Conservation (phyloP, 2,888 invertebrate genomes). For the Rhorus exstirpatorius region DNA sequence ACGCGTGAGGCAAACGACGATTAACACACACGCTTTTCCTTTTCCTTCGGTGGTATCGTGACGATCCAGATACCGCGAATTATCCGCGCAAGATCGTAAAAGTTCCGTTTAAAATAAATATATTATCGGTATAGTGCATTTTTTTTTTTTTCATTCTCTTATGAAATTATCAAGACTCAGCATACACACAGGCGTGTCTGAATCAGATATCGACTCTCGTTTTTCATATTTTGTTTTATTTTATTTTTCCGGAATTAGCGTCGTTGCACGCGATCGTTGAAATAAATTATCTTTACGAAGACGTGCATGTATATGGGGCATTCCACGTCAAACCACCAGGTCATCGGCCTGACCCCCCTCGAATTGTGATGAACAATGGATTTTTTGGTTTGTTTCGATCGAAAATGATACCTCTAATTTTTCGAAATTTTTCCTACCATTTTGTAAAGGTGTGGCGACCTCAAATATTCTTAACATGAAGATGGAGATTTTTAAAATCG, state of each 20-base stretch:
- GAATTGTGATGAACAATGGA: no score
- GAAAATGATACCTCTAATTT: no score
- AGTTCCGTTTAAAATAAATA: slow-evolving; percentile 13
- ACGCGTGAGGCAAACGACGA: slow-evolving; percentile 36
- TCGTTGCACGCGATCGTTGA: slow-evolving; percentile 37
- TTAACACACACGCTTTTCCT: slow-evolving; percentile 42
- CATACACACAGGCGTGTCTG: no score
- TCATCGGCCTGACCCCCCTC: no score
- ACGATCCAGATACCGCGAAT: slow-evolving; percentile 38
- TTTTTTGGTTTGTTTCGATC: no score
- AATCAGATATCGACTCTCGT: slow-evolving; percentile 18
- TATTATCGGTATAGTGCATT: slow-evolving; percentile 12
- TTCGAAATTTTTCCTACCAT: no score
- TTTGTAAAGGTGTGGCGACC: no score
- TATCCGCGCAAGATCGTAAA: slow-evolving; percentile 37
- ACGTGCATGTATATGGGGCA: no score
- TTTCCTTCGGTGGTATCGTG: slow-evolving; percentile 6
- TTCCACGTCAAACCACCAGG: no score
- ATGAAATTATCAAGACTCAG: slow-evolving; percentile 22
- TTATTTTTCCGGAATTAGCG: background rate
- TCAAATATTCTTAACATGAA: no score
- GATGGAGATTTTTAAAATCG: no score
- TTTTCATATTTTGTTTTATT: slow-evolving; percentile 30
- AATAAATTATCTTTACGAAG: slow-evolving; percentile 10
- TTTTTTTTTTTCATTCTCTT: slow-evolving; percentile 37